Percentiles rank a stretch among this genome's conserved stretches.
Conservation (phyloP, 2,888 invertebrate genomes). For the Microchrysa polita region DNA sequence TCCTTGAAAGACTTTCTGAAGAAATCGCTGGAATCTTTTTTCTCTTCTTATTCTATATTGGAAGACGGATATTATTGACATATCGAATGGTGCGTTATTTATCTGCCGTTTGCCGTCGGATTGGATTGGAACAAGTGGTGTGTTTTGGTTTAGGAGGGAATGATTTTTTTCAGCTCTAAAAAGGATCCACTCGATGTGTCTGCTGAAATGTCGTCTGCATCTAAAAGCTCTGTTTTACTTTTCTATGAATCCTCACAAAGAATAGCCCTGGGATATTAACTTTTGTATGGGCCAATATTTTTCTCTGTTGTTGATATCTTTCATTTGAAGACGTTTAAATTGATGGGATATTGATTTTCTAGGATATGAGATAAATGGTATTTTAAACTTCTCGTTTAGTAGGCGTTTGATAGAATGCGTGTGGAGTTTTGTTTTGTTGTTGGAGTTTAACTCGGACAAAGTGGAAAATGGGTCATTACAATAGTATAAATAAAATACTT, state of each 20-base stretch:
- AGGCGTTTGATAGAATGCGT: too few species aligned
- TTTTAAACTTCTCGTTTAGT: not conserved
- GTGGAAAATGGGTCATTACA: too few species aligned
- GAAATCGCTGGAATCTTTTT: not conserved
- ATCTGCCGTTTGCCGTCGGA: not conserved
- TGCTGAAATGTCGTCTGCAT: not conserved
- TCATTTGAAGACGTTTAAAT: constrained; percentile 2
- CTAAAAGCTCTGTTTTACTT: not conserved
- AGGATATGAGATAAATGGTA: not conserved
- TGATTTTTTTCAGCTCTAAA: not conserved
- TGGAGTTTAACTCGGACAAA: too few species aligned
- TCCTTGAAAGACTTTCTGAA: not conserved
- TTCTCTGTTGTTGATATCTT: not conserved
- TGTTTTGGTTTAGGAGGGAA: too few species aligned
- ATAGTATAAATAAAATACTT: too few species aligned
- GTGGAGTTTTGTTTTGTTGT: too few species aligned
- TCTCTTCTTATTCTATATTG: too few species aligned
- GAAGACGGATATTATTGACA: not conserved
- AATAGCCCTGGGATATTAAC: not conserved
- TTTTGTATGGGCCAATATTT: not conserved
- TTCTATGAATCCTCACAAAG: not conserved
- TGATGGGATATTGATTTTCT: constrained; percentile 8
- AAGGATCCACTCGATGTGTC: not conserved
- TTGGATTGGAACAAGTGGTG: not conserved
- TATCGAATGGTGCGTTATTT: constrained; percentile 2